A percentile compares a stretch with the other conserved stretches of the same genome.
Evolutionary conservation across 2,888 invertebrate genomes (phyloP).

Genomic region (Drosophila mimica): DNA sequence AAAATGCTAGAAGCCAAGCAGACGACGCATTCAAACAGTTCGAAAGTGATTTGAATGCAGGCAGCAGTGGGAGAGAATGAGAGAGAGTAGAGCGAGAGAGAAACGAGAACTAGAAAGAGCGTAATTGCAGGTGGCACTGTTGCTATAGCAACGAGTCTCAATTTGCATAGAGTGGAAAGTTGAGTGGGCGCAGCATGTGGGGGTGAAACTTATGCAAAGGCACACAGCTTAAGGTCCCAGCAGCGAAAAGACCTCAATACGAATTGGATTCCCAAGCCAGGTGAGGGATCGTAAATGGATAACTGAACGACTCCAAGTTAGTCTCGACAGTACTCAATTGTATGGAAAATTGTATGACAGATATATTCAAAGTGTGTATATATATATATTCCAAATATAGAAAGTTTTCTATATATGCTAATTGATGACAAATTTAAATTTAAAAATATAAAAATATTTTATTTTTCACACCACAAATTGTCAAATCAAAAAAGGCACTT

Average conservation of each 20-base stretch:
- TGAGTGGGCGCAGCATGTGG: conserved; percentile 30
- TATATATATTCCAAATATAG: not conserved
- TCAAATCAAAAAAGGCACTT: not conserved
- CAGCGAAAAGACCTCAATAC: not conserved
- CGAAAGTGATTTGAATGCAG: conserved; percentile 21
- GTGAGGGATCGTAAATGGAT: not conserved
- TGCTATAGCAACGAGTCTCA: conserved; percentile 36
- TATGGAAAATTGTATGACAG: not conserved
- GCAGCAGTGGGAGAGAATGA: not conserved
- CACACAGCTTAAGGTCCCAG: not conserved
- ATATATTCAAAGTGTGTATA: not conserved
- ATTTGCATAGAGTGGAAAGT: conserved; percentile 16
- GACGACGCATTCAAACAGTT: conserved; percentile 17
- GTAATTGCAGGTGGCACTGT: conserved; percentile 14
- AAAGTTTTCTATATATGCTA: not conserved
- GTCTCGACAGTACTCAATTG: not conserved
- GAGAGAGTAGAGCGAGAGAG: conserved; percentile 1
- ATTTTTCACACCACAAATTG: not conserved
- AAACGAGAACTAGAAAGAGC: not conserved
- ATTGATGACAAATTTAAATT: not conserved
- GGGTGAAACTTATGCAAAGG: not conserved
- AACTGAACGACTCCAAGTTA: not conserved
- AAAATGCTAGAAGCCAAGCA: conserved; percentile 31
- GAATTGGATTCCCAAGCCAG: not conserved
- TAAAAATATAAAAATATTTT: not conserved